These are phyloP conservation scores for Drosophila auraria DNA, from an alignment of 1,140 invertebrate genomes.

Conservation along the genomic window DNA sequence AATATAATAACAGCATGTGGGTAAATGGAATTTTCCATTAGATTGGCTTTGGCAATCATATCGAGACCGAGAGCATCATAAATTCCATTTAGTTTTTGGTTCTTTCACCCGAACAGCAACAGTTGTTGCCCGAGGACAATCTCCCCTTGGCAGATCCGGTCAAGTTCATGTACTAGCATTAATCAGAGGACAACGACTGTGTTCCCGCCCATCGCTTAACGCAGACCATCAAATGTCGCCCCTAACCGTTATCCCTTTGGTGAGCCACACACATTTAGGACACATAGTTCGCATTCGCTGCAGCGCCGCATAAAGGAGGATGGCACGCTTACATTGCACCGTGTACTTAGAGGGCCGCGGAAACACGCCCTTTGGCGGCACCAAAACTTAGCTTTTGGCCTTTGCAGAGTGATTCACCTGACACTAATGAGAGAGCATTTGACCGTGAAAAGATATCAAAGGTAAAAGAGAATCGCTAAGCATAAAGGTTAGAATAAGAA, in stretches of 20 bases:
- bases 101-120: constrained; percentile 28
- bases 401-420: constrained; percentile 14
- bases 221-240: constrained; percentile 13
- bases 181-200: constrained; percentile 31
- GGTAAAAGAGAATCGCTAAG: neutral
- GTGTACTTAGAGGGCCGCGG: constrained; percentile 16
- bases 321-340: constrained; percentile 26
- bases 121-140: constrained; percentile 18
- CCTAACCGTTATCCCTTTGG: constrained; percentile 20
- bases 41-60: constrained; percentile 70
- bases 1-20: constrained; percentile 3
- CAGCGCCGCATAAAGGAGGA: constrained; percentile 9
- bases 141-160: constrained; percentile 6
- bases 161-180: constrained; percentile 54
- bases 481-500: neutral
- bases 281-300: constrained; percentile 15
- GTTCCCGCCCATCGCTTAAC: constrained; percentile 17
- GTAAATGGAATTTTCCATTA: constrained; percentile 75
- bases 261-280: constrained; percentile 22
- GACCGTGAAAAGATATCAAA: neutral
- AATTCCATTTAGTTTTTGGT: constrained; percentile 65
- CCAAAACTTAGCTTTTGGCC: constrained; percentile 31
- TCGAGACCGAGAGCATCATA: constrained; percentile 50
- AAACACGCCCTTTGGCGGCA: constrained; percentile 1
- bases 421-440: constrained; percentile 8